Conservation (phyloP, 2,888 invertebrate genomes). For the Leucozona laternaria region DNA sequence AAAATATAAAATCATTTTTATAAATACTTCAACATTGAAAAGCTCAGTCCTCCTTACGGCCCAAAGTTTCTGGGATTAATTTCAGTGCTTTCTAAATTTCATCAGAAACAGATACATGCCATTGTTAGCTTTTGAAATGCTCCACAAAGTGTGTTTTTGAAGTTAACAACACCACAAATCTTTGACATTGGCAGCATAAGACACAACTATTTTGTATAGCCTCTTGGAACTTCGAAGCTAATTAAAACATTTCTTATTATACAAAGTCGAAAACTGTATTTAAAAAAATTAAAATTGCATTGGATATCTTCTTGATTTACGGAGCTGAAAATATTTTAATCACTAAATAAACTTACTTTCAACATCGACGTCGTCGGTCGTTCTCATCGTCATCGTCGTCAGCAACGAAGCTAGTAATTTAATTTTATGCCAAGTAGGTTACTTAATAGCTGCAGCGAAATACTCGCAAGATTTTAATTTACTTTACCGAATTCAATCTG, state of each 20-base stretch:
- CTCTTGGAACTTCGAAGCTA: not conserved
- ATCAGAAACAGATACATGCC: not conserved
- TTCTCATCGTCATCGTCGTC: conserved; percentile 1
- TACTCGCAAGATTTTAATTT: conserved; percentile 72
- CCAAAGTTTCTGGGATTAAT: not conserved
- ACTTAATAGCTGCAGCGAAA: conserved; percentile 45
- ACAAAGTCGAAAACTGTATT: not conserved
- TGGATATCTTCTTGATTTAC: conserved; percentile 41
- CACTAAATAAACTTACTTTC: conserved; percentile 58
- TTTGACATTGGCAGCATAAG: not conserved
- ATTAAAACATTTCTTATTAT: conserved; percentile 5
- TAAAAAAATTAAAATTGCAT: not conserved
- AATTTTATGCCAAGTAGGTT: conserved; percentile 65
- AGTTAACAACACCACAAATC: conserved; percentile 3
- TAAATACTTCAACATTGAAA: no score
- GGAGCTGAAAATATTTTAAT: conserved; percentile 46
- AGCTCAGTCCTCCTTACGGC: no score
- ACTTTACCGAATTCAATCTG: conserved; percentile 70
- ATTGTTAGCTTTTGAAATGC: not conserved
- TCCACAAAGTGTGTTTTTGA: not conserved
- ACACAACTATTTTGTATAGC: not conserved
- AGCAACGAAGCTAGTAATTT: conserved; percentile 43
- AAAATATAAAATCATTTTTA: no score
- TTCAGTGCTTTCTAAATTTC: not conserved
- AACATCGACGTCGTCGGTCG: conserved; percentile 15